Base-by-base conservation (phyloP, 1,140 invertebrate genomes). In the Anagrus nilaparvatae region DNA sequence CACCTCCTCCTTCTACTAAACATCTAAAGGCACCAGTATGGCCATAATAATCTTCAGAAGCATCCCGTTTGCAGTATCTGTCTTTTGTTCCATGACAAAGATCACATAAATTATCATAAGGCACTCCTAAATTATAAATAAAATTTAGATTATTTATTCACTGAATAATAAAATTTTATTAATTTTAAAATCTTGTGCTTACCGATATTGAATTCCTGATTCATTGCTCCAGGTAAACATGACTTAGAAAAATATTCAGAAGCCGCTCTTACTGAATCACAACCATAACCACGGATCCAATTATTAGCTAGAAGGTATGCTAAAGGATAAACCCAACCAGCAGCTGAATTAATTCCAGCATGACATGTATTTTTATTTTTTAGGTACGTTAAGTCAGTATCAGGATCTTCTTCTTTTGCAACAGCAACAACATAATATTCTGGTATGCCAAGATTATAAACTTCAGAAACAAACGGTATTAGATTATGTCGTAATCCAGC, bases 381-480 rank as follows among this genome's bases (percentile, higher is more conserved):
- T 0, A 97, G 63, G 60, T 88, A 93, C 0, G 91, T 85, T 0
- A 97, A 60, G 53, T 91, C 88, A 0, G 92, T 91, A 28, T 77
- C 76, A 0, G 82, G 77, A 59, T 93, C 89, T 37, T 85, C 79
- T 58, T 90, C 83, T 60, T 89, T 91, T 0, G 87, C 84, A 0
- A 98, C 87, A 9, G 91, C 93, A 2, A 97, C 93, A 0, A 88
- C 89, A 62, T 95, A 97, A 65, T 95, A 97, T 55, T 86, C 82
- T 1, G 83, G 79, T 43, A 82, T 76, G 29, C 80, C 81, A 25
- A 87, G 73, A 59, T 92, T 87, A 58, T 93, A 94, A 5, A 91
- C 78, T 73, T 94, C 89, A 3, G 86, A 78, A 59, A 95, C 81
- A 55, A 94, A 87, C 1, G 91, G 90, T 38, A 93, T 76, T 2